Evolutionary conservation across 1,140 invertebrate genomes (phyloP), one percentile per base, ranked within the genome.

Genomic region (Zaprionus davidi): DNA sequence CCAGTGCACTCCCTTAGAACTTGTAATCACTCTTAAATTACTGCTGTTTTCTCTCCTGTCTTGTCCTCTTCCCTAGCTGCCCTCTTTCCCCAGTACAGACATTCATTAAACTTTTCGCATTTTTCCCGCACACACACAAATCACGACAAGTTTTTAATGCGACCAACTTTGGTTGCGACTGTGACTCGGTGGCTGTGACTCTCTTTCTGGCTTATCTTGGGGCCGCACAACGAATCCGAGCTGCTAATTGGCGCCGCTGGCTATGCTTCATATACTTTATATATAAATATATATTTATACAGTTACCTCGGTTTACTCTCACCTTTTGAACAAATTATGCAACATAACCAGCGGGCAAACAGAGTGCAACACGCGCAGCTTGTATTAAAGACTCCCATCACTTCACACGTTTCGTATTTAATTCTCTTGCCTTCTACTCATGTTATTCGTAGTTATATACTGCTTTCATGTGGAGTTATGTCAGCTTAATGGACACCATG

Each of bases 171-270:
- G 24, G 15, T 26, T 60, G 11, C 53, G 36, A 49, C 46, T 66
- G 36, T 31, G 63, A 58, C 31, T 82, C 75, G 49, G 38, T 57
- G 15, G 2, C 17, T 57, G 6, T 46, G 28, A 34, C 55, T 58
- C 28, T 34, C 55, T 58, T 22, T 58, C 31, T 44, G 79, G 75
- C 49, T 82, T 81, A 78, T 79, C 77, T 72, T 57, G 24, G 24
- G 36, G 41, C 63, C 63, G 55, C 41, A 68, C n/a, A 15, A 41
- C 22, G 24, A 68, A 68, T 68, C 51, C 59, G 56, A 63, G 55
- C 68, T 82, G 76, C 81, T 82, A 82, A 79, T 82, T 82, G 79
- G 79, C 58, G 51, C 77, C 73, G 31, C 56, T 31, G 70, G 77
- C 63, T 36, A 41, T 51, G 41, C 34, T 53, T 6, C 26, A 22